A percentile compares a stretch with the other conserved stretches of the same genome.
Evolutionary conservation across 1,140 invertebrate genomes (phyloP).

Genomic region (Drosophila sulfurigaster): DNA sequence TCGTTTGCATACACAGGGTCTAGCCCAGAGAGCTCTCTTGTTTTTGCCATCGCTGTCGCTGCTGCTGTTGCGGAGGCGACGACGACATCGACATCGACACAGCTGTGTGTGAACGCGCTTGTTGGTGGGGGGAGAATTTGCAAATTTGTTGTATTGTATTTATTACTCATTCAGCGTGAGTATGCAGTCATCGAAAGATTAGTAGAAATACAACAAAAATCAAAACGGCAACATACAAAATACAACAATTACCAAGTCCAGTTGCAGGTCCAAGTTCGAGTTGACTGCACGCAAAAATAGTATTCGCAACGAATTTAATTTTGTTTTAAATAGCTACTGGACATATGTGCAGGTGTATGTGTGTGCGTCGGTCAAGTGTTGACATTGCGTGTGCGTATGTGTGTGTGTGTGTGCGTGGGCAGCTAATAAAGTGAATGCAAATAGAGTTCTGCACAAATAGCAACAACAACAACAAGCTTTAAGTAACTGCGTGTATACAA

Average conservation of each 20-base stretch:
- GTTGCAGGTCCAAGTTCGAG: constrained; percentile 43
- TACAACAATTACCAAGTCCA: constrained; percentile 23
- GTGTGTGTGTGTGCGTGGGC: constrained; percentile 29
- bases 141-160: constrained; percentile 43
- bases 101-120: constrained; percentile 2
- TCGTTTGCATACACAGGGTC: constrained; percentile 25
- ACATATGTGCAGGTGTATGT: background rate
- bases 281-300: constrained; percentile 19
- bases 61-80: constrained; percentile 9
- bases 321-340: background rate
- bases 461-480: constrained; percentile 1
- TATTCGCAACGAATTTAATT: background rate
- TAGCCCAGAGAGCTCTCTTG: constrained; percentile 12
- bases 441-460: constrained; percentile 3
- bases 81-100: background rate
- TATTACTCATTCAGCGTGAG: constrained; percentile 50
- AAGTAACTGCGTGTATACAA: background rate
- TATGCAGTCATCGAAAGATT: constrained; percentile 51
- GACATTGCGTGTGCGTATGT: constrained; percentile 10
- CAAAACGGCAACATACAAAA: too few relatives aligned
- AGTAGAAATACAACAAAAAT: constrained; percentile 19
- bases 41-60: constrained; percentile 4
- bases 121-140: constrained; percentile 22
- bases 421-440: constrained; percentile 41
- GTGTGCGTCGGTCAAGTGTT: background rate